Base-by-base conservation (phyloP, 2,888 invertebrate species). In the Hybos culiciformis region DNA sequence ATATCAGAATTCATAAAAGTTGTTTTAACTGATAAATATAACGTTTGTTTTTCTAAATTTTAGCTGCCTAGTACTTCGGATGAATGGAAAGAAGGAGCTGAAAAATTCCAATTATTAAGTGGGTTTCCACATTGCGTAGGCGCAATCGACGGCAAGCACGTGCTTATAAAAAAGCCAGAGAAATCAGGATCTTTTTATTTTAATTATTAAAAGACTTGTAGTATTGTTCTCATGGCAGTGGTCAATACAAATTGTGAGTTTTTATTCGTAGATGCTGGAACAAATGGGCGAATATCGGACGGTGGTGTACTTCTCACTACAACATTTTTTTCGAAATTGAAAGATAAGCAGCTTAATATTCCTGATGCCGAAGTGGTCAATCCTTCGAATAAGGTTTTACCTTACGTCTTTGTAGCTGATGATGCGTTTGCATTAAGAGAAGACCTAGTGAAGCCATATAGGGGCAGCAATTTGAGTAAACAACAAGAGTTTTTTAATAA, bases 211-310 rank as follows among this genome's bases (percentile, higher is more conserved):
- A 26, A 26, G 12, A 26, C 26, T 12, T 26, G 9, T 12, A 26
- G 26, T 26, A 12, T 26, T 42, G 14, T 41, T 21, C 12, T 26
- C 11, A 26, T 26, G 26, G 46, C 37, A 8, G 20, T 46, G 18
- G 43, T 43, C 12, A 43, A 43, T 21, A 41, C 40, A n/a, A 20
- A 43, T 14, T 39, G 37, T 26, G 40, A 41, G 29, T 46, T 43
- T 14, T 23, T 43, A n/a, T 38, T 41, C 32, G 32, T 40, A 21
- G 37, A 46, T 24, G 18, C 32, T 33, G 43, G 41, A 4, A 24
- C 32, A 19, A 46, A 43, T 34, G 43, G 46, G n/a, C 24, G 41
- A 15, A 24, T 43, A 23, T 46, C 41, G 17, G 43, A 46, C 41
- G 46, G 43, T 8, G 41, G 41, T 21, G 36, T 41, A 14, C 37